These are phyloP conservation scores for Siniperca chuatsi DNA, from an alignment of 2,113 vertebrate genomes.

Conservation along the genomic window DNA sequence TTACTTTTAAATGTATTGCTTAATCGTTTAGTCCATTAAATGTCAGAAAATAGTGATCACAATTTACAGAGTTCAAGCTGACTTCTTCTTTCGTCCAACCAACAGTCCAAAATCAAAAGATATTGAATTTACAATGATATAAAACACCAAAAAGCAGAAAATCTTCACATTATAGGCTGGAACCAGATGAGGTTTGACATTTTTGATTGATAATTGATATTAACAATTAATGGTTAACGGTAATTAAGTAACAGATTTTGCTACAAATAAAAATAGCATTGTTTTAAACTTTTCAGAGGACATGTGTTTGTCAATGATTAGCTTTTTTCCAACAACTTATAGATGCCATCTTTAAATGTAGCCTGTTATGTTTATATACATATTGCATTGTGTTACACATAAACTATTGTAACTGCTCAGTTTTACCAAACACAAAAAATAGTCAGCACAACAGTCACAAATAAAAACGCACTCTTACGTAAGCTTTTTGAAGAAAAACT, in stretches of 20 bases:
- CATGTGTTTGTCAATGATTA: neutral
- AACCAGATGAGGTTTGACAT: neutral
- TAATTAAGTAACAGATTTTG: neutral
- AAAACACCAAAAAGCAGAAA: neutral
- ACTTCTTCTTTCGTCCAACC: neutral
- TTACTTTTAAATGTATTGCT: constrained; percentile 14
- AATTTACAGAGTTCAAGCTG: neutral
- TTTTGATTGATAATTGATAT: neutral
- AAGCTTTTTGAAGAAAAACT: neutral
- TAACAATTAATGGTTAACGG: neutral
- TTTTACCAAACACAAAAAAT: neutral
- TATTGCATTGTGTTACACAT: neutral
- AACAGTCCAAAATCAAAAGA: neutral
- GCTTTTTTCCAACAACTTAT: neutral
- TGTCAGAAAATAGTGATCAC: constrained; percentile 1
- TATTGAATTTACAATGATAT: neutral
- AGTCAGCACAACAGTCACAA: neutral
- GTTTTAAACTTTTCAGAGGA: neutral
- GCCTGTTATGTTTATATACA: neutral
- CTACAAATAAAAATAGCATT: neutral
- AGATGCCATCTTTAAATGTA: neutral
- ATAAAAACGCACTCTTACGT: neutral
- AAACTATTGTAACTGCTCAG: neutral
- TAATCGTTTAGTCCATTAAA: neutral
- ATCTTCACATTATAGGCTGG: neutral